Evolutionary conservation across 1,140 invertebrate species (phyloP).

Genomic region (Drosophila busckii): DNA sequence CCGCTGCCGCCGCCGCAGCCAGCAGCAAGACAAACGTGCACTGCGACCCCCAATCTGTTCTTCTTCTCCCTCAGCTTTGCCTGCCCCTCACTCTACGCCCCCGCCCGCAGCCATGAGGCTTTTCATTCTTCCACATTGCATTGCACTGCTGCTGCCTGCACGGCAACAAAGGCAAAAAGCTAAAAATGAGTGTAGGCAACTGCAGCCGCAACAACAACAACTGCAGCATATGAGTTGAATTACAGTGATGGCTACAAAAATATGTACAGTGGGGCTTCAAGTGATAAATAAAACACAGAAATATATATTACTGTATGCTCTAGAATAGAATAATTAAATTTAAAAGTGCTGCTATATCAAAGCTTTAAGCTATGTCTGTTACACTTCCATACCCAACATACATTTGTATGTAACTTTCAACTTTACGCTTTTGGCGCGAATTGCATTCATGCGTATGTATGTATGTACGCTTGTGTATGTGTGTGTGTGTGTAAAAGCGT

Average conservation of each 20-base stretch:
- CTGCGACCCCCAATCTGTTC: slow-evolving; percentile 49
- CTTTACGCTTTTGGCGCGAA: slow-evolving; percentile 27
- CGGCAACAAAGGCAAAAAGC: slow-evolving; percentile 57
- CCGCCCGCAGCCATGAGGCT: slow-evolving; percentile 26
- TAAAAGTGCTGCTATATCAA: too few species aligned
- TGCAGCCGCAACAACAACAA: slow-evolving; percentile 12
- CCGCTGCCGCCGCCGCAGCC: too few species aligned
- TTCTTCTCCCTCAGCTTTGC: slow-evolving; percentile 19
- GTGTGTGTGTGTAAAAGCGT: slow-evolving; percentile 17
- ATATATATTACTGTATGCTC: too few species aligned
- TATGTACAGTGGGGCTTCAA: too few species aligned
- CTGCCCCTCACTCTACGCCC: slow-evolving; percentile 20
- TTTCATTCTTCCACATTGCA: slow-evolving; percentile 57
- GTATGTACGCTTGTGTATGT: slow-evolving; percentile 25
- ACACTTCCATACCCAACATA: too few species aligned
- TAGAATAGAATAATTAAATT: too few species aligned
- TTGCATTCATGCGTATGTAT: slow-evolving; percentile 61
- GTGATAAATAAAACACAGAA: too few species aligned
- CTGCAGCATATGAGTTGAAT: slow-evolving; percentile 17
- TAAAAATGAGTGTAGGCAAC: slow-evolving; percentile 68
- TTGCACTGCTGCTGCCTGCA: slow-evolving; percentile 37
- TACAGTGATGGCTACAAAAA: slow-evolving; percentile 25
- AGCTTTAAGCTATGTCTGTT: too few species aligned
- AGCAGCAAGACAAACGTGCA: slow-evolving; percentile 14
- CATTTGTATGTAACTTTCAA: too few species aligned